Conservation (phyloP, 2,888 invertebrate species). For the Drosophila infuscata region DNA sequence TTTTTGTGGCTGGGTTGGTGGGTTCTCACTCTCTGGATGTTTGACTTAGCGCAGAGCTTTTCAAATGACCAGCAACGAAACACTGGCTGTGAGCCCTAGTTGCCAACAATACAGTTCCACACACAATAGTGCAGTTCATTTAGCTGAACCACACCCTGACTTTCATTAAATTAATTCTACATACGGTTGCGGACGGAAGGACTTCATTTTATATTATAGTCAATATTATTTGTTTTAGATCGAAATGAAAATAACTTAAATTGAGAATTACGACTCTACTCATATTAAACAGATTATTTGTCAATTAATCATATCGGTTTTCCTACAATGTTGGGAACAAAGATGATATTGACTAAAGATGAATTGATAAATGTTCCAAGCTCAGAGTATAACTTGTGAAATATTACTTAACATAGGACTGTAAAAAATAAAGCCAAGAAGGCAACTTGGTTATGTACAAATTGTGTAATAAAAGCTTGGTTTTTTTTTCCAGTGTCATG, state of each 20-base stretch:
- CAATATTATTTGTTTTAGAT: neutral
- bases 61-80: slow-evolving; percentile 33
- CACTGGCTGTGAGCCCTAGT: slow-evolving; percentile 18
- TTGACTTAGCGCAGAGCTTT: slow-evolving; percentile 53
- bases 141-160: neutral
- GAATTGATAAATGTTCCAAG: neutral
- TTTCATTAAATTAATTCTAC: neutral
- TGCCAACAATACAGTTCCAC: slow-evolving; percentile 29
- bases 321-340: neutral
- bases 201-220: neutral
- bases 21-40: slow-evolving; percentile 19
- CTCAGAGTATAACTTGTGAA: neutral
- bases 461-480: neutral
- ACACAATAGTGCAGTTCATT: slow-evolving; percentile 7
- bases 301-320: neutral
- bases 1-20: slow-evolving; percentile 33
- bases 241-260: neutral
- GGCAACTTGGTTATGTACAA: neutral
- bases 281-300: neutral
- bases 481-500: slow-evolving; percentile 6
- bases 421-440: slow-evolving; percentile 1
- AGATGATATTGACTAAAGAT: neutral
- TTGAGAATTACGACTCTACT: neutral
- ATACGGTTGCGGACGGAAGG: neutral
- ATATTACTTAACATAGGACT: neutral